Evolutionary conservation across 2,888 invertebrate genomes (phyloP).

Genomic region (Biston betularia): DNA sequence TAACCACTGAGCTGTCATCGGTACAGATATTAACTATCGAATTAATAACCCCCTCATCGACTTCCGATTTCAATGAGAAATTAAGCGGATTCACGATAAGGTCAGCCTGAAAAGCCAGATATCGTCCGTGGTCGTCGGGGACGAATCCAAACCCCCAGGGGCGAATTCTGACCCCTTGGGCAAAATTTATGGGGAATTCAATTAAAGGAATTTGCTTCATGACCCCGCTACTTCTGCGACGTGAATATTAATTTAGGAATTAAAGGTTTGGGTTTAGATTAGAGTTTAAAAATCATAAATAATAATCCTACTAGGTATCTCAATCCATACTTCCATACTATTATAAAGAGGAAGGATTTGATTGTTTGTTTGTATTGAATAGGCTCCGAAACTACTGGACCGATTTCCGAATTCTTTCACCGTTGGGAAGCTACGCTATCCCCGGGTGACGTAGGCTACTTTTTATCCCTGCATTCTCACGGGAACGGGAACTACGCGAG

Average conservation of each 20-base stretch:
- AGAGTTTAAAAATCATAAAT: neutral
- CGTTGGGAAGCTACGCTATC: no score
- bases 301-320: no score
- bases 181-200: slow-evolving; percentile 47
- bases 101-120: slow-evolving; percentile 30
- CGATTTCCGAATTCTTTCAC: no score
- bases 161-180: slow-evolving; percentile 24
- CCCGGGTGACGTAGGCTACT: no score
- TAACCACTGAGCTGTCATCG: no score
- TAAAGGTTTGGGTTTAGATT: slow-evolving; percentile 13
- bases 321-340: no score
- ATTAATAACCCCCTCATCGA: slow-evolving; percentile 18
- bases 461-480: no score
- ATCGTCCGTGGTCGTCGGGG: slow-evolving; percentile 20
- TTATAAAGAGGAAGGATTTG: no score
- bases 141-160: slow-evolving; percentile 5
- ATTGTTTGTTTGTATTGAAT: no score
- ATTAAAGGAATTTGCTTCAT: slow-evolving; percentile 46
- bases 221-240: slow-evolving; percentile 43
- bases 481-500: no score
- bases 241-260: slow-evolving; percentile 42
- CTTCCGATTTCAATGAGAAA: slow-evolving; percentile 17
- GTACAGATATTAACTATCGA: neutral
- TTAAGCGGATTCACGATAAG: slow-evolving; percentile 28
- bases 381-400: no score